A percentile compares a stretch with the other conserved stretches of the same genome.
Conservation (phyloP, 2,113 vertebrate genomes). For the Myocastor coypus region DNA sequence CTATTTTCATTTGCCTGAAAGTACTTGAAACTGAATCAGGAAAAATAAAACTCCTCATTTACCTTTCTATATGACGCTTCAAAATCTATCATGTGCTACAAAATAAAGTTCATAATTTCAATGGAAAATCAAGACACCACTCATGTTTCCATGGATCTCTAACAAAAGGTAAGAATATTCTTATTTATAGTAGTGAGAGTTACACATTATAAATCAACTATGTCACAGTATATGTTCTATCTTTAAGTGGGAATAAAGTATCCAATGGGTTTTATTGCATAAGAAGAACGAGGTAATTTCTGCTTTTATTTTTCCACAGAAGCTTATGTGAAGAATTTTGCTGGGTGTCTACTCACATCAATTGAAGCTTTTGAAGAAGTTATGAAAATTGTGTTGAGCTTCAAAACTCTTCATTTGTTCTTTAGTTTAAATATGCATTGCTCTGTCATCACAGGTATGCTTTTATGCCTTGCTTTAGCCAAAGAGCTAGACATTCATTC, state of each 20-base stretch:
- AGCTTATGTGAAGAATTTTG: slow-evolving; percentile 9
- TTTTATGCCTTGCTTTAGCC: background rate
- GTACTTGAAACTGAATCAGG: slow-evolving; percentile 50
- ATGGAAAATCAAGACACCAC: slow-evolving; percentile 54
- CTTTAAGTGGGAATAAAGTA: slow-evolving; percentile 38
- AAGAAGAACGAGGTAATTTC: slow-evolving; percentile 22
- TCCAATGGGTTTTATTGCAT: background rate
- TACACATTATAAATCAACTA: slow-evolving; percentile 22
- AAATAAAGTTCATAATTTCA: slow-evolving; percentile 72
- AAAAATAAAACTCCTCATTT: background rate
- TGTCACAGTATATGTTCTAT: slow-evolving; percentile 46
- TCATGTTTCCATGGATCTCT: slow-evolving; percentile 58
- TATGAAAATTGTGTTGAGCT: slow-evolving; percentile 27
- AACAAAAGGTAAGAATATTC: slow-evolving; percentile 74
- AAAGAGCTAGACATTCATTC: background rate
- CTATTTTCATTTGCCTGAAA: slow-evolving; percentile 53
- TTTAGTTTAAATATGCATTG: background rate
- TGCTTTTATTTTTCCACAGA: slow-evolving; percentile 63
- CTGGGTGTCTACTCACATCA: background rate
- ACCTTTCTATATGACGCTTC: slow-evolving; percentile 34
- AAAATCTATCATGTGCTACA: slow-evolving; percentile 34
- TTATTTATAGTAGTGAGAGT: slow-evolving; percentile 32
- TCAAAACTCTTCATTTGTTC: background rate
- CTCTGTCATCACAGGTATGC: slow-evolving; percentile 6
- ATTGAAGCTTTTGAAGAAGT: slow-evolving; percentile 43